Evolutionary conservation across 1,140 invertebrate species (phyloP).

Genomic region (Microplitis demolitor): DNA sequence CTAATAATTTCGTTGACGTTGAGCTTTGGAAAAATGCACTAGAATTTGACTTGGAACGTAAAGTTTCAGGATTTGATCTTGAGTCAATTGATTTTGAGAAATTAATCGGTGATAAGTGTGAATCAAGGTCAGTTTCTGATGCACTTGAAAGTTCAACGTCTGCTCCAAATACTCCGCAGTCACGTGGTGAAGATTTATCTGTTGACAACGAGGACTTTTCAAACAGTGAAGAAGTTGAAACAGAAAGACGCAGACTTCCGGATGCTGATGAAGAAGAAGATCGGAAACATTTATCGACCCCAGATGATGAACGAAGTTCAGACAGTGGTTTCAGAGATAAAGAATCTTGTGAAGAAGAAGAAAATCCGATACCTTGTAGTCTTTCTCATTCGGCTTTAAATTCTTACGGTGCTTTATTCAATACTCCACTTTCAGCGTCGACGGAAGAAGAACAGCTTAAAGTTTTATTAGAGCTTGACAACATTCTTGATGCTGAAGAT

Average conservation of each 20-base stretch:
- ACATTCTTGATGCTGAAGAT: slow-evolving; percentile 55
- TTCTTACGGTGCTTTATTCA: background rate
- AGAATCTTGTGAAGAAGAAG: slow-evolving; percentile 63
- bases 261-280: slow-evolving; percentile 53
- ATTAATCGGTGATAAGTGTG: slow-evolving; percentile 19
- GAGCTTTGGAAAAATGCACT: slow-evolving; percentile 50
- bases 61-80: slow-evolving; percentile 42
- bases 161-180: slow-evolving; percentile 41
- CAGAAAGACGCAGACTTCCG: slow-evolving; percentile 29
- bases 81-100: slow-evolving; percentile 41
- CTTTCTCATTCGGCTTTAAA: background rate
- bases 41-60: slow-evolving; percentile 46
- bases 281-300: slow-evolving; percentile 58
- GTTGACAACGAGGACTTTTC: slow-evolving; percentile 45
- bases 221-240: slow-evolving; percentile 41
- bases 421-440: slow-evolving; percentile 27
- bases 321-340: slow-evolving; percentile 65
- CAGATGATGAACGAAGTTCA: slow-evolving; percentile 63
- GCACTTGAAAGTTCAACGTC: slow-evolving; percentile 20
- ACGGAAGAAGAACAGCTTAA: slow-evolving; percentile 54
- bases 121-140: slow-evolving; percentile 1
- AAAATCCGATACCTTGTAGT: slow-evolving; percentile 45
- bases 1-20: slow-evolving; percentile 41
- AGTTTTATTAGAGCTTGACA: slow-evolving; percentile 53
- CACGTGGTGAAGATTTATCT: slow-evolving; percentile 36